These are phyloP conservation scores for Hydrocynus forskahlii DNA, from an alignment of 2,797 vertebrate genomes.

Conservation along the genomic window DNA sequence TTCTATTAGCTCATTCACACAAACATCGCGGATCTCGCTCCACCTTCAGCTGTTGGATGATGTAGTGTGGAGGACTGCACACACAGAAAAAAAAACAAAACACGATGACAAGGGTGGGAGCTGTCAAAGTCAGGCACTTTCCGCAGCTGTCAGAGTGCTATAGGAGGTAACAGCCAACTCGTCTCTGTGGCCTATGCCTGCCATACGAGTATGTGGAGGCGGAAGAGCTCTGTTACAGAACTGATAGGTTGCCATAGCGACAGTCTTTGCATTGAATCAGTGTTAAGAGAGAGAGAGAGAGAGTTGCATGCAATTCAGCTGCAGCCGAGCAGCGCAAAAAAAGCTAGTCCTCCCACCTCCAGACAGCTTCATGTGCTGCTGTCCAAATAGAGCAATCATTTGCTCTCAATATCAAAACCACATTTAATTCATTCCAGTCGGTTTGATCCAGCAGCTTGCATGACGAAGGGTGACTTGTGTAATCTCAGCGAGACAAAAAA, in stretches of 20 bases:
- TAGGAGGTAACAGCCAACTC: conserved; percentile 63
- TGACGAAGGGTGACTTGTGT: conserved; percentile 18
- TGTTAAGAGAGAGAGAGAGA: conserved; percentile 52
- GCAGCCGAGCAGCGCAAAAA: background rate
- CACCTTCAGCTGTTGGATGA: conserved; percentile 2
- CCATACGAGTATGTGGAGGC: conserved; percentile 58
- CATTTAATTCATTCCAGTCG: conserved; percentile 32
- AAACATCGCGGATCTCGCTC: conserved; percentile 16
- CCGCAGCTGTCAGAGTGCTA: conserved; percentile 58
- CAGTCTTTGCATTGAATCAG: conserved; percentile 79
- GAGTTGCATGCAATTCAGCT: conserved; percentile 63
- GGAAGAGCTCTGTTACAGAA: conserved; percentile 68
- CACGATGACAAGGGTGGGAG: conserved; percentile 32
- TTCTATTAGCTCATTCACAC: conserved; percentile 11
- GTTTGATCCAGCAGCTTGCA: conserved; percentile 30
- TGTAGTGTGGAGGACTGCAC: background rate
- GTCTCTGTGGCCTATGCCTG: conserved; percentile 48
- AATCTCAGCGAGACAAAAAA: conserved; percentile 34
- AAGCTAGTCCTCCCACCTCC: conserved; percentile 11
- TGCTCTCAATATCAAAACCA: conserved; percentile 20
- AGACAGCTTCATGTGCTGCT: conserved; percentile 22
- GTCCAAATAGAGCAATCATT: conserved; percentile 41
- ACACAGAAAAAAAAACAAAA: background rate
- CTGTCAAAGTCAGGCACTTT: conserved; percentile 44
- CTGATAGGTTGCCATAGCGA: conserved; percentile 82